Percentiles rank a stretch among this genome's conserved stretches.
Conservation (phyloP, 2,888 invertebrate genomes). For the Fragum sueziense region DNA sequence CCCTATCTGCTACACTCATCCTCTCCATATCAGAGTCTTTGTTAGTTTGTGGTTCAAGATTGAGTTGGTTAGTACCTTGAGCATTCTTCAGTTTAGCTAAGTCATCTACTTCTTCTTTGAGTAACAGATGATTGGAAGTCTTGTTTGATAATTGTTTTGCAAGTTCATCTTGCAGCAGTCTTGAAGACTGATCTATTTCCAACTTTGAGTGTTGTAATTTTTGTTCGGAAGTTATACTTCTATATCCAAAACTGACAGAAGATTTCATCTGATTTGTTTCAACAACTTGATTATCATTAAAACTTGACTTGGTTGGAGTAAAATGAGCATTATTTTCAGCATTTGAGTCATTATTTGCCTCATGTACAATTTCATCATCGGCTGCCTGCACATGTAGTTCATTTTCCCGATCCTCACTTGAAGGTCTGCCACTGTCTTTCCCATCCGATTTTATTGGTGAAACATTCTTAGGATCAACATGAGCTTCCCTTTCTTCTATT, state of each 20-base stretch:
- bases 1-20: constrained; percentile 6
- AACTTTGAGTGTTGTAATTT: constrained; percentile 30
- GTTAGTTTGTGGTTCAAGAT: not conserved
- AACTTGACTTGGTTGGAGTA: not conserved
- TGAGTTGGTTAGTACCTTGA: not conserved
- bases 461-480: constrained; percentile 30
- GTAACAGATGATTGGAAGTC: not conserved
- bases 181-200: not conserved
- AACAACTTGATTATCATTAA: not conserved
- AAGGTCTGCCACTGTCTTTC: constrained; percentile 68
- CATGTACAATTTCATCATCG: constrained; percentile 56
- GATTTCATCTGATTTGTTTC: not conserved
- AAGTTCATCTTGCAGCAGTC: not conserved
- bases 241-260: too few species aligned
- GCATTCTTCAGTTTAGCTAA: not conserved
- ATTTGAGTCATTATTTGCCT: constrained; percentile 62
- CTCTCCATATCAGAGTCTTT: not conserved
- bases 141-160: not conserved
- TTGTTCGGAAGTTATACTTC: not conserved
- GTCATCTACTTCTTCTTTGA: not conserved
- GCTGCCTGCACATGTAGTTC: constrained; percentile 58
- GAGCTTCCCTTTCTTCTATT: constrained; percentile 30
- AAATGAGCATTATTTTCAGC: constrained; percentile 70
- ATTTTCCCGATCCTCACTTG: constrained; percentile 64
- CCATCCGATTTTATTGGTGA: constrained; percentile 64